These are phyloP conservation scores for Phaonia tiefii DNA, from an alignment of 2,888 invertebrate genomes.

Conservation along the genomic window DNA sequence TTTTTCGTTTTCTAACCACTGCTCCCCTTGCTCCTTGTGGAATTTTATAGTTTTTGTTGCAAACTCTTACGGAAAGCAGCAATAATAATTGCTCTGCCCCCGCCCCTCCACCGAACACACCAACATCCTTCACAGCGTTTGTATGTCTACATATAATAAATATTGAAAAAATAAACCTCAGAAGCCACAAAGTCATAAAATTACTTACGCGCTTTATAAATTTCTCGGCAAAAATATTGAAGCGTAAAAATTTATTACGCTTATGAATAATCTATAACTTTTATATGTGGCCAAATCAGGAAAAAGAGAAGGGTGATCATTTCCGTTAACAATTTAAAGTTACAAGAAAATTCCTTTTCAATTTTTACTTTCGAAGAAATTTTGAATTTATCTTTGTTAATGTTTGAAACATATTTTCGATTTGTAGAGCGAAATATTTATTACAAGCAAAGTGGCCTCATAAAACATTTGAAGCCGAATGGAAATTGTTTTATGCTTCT, in stretches of 20 bases:
- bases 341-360: not conserved
- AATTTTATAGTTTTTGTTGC: constrained; percentile 47
- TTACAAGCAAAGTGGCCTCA: constrained; percentile 22
- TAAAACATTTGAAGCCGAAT: constrained; percentile 45
- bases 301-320: not conserved
- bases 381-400: not conserved
- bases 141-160: constrained; percentile 27
- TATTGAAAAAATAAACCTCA: constrained; percentile 50
- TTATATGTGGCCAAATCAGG: not conserved
- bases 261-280: constrained; percentile 70
- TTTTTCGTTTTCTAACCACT: not conserved
- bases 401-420: constrained; percentile 21
- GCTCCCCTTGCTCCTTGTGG: constrained; percentile 14
- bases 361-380: constrained; percentile 41
- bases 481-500: constrained; percentile 46
- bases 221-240: constrained; percentile 73
- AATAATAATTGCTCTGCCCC: constrained; percentile 23
- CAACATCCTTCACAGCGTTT: not conserved
- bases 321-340: constrained; percentile 11
- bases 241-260: constrained; percentile 79
- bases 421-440: not conserved
- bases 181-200: constrained; percentile 79
- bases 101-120: not conserved
- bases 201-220: constrained; percentile 80
- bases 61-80: constrained; percentile 1